These are phyloP conservation scores for Lipophrys pholis DNA, from an alignment of 2,113 vertebrate genomes.

Conservation along the genomic window DNA sequence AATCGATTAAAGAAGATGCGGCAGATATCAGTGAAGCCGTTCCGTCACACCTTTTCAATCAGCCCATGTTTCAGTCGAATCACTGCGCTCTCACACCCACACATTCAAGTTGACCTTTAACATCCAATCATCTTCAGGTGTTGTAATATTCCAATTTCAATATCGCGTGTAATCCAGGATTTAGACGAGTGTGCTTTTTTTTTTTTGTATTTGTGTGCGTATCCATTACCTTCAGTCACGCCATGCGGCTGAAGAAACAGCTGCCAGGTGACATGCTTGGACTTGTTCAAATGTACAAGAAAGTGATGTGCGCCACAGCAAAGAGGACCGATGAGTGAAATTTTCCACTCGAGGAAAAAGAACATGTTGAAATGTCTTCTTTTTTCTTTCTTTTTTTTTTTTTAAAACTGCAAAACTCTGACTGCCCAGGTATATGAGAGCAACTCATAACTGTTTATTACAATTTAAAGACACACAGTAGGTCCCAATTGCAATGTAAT, in stretches of 20 bases:
- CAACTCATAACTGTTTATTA: no score
- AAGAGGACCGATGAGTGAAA: background rate
- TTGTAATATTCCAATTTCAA: background rate
- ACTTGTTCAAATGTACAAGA: background rate
- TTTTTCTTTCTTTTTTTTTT: background rate
- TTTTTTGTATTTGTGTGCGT: background rate
- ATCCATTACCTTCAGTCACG: conserved; percentile 2
- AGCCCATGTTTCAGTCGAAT: background rate
- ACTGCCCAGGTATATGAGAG: background rate
- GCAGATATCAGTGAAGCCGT: background rate
- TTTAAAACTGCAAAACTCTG: background rate
- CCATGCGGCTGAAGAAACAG: background rate
- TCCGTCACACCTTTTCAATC: background rate
- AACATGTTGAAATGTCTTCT: background rate
- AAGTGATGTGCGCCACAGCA: background rate
- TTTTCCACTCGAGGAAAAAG: background rate
- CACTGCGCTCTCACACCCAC: background rate
- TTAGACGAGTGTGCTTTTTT: background rate
- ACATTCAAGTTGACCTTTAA: background rate
- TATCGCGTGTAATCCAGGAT: background rate
- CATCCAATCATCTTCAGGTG: background rate
- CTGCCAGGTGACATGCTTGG: conserved; percentile 4
- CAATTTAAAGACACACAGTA: background rate
- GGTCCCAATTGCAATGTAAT: background rate
- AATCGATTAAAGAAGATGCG: background rate